A percentile compares a stretch with the other conserved stretches of the same genome.
Evolutionary conservation across 2,888 invertebrate genomes (phyloP).

Genomic region (Lepidonotus clava): DNA sequence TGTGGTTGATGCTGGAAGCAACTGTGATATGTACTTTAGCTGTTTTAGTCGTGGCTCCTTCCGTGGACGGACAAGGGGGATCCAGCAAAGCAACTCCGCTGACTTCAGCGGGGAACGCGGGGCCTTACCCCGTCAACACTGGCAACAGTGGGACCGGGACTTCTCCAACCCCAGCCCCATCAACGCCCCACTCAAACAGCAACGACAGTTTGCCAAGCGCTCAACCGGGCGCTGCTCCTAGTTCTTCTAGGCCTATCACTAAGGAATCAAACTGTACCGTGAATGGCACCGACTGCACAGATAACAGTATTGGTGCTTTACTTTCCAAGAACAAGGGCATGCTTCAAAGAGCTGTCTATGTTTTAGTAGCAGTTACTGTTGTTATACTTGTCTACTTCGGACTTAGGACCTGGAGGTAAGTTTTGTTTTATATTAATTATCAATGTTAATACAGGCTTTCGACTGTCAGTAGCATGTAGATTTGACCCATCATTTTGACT

Average conservation of each 20-base stretch:
- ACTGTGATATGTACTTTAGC: constrained; percentile 7
- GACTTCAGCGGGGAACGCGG: background rate
- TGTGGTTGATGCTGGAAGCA: background rate
- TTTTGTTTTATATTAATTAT: too few relatives aligned
- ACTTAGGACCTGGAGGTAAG: constrained; percentile 34
- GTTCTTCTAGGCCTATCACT: too few relatives aligned
- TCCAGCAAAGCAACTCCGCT: background rate
- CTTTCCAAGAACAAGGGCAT: constrained; percentile 29
- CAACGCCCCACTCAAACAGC: background rate
- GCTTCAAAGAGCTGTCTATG: constrained; percentile 39
- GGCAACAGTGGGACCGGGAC: background rate
- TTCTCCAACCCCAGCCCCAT: background rate
- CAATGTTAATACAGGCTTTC: too few relatives aligned
- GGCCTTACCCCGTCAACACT: background rate
- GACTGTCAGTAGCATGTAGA: too few relatives aligned
- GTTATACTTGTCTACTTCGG: constrained; percentile 41
- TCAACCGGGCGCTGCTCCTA: too few relatives aligned
- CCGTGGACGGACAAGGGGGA: background rate
- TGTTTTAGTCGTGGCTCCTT: background rate
- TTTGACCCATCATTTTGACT: too few relatives aligned
- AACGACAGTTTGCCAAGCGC: background rate
- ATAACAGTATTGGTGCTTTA: background rate
- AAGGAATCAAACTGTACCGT: background rate
- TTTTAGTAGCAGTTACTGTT: constrained; percentile 32
- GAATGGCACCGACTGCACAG: background rate